Percentiles rank a stretch among this genome's conserved stretches.
phyloP scores from a whole-genome alignment of 2,888 invertebrate genomes.

The Drosophila parthenogenetica region DNA sequence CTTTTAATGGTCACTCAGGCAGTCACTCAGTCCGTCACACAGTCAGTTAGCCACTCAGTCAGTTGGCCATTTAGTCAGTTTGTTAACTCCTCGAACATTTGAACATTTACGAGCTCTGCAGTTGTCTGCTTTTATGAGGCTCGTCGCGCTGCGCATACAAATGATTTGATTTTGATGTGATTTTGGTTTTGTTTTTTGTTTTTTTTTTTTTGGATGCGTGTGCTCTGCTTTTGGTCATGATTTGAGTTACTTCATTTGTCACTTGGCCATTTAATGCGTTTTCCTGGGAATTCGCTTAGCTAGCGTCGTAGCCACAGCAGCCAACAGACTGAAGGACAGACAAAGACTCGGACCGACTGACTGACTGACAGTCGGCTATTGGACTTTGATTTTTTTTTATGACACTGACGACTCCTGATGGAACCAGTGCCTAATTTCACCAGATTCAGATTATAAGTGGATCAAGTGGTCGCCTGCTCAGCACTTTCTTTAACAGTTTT shows the following conservation, averaged over 20 bases:
- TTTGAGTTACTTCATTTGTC: slow-evolving; percentile 80
- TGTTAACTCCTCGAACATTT: slow-evolving; percentile 22
- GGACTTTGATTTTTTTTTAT: slow-evolving; percentile 74
- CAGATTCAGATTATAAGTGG: slow-evolving; percentile 11
- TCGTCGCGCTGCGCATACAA: slow-evolving; percentile 82
- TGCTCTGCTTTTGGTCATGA: slow-evolving; percentile 74
- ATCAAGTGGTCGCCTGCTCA: slow-evolving; percentile 34
- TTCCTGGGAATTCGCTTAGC: slow-evolving; percentile 72
- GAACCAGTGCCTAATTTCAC: slow-evolving; percentile 72
- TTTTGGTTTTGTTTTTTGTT: slow-evolving; percentile 30
- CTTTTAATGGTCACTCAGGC: slow-evolving; percentile 52
- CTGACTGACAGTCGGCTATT: slow-evolving; percentile 62
- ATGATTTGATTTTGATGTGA: slow-evolving; percentile 80
- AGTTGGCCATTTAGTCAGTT: slow-evolving; percentile 14
- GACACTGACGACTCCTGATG: slow-evolving; percentile 49
- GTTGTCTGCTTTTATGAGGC: slow-evolving; percentile 74
- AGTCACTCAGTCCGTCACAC: neutral
- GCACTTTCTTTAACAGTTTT: slow-evolving; percentile 69
- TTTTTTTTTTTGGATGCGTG: slow-evolving; percentile 52
- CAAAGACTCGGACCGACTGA: neutral
- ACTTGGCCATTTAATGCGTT: slow-evolving; percentile 77
- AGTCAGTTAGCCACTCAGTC: slow-evolving; percentile 9
- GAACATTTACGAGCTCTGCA: slow-evolving; percentile 80
- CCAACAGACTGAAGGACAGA: neutral
- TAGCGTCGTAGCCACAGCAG: slow-evolving; percentile 41